These are phyloP conservation scores for Mesorhabditis sp. DNA, from an alignment of 2,888 invertebrate species.

Conservation along the genomic window DNA sequence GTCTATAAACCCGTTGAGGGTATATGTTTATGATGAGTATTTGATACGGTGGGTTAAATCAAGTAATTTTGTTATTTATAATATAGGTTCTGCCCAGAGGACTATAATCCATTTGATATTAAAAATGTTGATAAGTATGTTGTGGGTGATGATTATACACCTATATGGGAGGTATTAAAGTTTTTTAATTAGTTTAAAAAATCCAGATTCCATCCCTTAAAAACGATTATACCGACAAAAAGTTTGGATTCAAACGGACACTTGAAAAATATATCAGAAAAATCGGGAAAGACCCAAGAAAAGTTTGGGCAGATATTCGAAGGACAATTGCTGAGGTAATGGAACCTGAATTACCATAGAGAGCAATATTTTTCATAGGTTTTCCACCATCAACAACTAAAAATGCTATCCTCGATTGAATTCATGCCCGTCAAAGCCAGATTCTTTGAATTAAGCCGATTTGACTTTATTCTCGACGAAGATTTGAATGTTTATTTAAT, in stretches of 20 bases:
- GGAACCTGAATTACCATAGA: background rate
- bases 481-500: constrained; percentile 79
- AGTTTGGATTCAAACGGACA: constrained; percentile 79
- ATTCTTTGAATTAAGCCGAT: constrained; percentile 90
- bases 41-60: constrained; percentile 70
- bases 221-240: constrained; percentile 60
- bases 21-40: constrained; percentile 84
- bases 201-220: constrained; percentile 61
- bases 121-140: constrained; percentile 81
- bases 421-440: constrained; percentile 18
- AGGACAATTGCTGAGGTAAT: constrained; percentile 72
- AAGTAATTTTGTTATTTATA: background rate
- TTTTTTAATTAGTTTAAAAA: background rate
- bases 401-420: constrained; percentile 35
- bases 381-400: constrained; percentile 41
- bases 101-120: constrained; percentile 85
- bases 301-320: constrained; percentile 78
- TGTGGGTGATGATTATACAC: constrained; percentile 86
- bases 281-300: constrained; percentile 69
- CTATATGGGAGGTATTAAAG: constrained; percentile 80
- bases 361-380: constrained; percentile 56
- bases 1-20: constrained; percentile 81
- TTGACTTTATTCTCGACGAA: constrained; percentile 87
- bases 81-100: constrained; percentile 76
- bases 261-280: constrained; percentile 71